Conservation (phyloP, 2,797 vertebrate genomes). For the Microchirus variegatus region DNA sequence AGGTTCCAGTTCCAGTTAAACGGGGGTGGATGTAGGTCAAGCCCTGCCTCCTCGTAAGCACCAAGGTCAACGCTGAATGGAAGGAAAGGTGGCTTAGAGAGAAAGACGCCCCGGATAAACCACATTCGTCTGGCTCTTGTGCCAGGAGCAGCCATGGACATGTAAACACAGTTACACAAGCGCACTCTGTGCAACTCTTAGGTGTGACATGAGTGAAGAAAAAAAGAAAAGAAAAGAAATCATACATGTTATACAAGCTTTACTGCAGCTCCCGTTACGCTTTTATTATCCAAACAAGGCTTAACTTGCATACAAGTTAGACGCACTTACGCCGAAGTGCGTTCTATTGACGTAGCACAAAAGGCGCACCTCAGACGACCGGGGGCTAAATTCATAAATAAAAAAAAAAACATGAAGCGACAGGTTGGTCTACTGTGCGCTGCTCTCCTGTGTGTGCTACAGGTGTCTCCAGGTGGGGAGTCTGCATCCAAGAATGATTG, state of each 20-base stretch:
- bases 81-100: slow-evolving; percentile 81
- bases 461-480: slow-evolving; percentile 7
- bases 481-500: neutral
- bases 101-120: slow-evolving; percentile 76
- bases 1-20: slow-evolving; percentile 66
- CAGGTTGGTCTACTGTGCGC: slow-evolving; percentile 7
- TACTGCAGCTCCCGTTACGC: slow-evolving; percentile 25
- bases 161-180: slow-evolving; percentile 79
- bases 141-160: slow-evolving; percentile 59
- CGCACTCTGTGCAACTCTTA: slow-evolving; percentile 34
- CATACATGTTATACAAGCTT: slow-evolving; percentile 40
- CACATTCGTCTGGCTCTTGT: slow-evolving; percentile 74
- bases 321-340: slow-evolving; percentile 4
- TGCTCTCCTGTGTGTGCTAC: neutral
- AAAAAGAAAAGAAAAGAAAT: slow-evolving; percentile 7
- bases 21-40: slow-evolving; percentile 79
- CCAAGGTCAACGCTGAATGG: slow-evolving; percentile 79
- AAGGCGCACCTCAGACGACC: slow-evolving; percentile 6
- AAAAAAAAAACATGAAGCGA: slow-evolving; percentile 26
- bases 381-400: slow-evolving; percentile 19
- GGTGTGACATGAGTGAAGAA: slow-evolving; percentile 31
- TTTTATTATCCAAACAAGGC: slow-evolving; percentile 32
- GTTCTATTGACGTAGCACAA: slow-evolving; percentile 32
- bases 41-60: slow-evolving; percentile 74
- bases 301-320: slow-evolving; percentile 10